Conservation (phyloP, 2,113 vertebrate species). For the Apodemus speciosus region DNA sequence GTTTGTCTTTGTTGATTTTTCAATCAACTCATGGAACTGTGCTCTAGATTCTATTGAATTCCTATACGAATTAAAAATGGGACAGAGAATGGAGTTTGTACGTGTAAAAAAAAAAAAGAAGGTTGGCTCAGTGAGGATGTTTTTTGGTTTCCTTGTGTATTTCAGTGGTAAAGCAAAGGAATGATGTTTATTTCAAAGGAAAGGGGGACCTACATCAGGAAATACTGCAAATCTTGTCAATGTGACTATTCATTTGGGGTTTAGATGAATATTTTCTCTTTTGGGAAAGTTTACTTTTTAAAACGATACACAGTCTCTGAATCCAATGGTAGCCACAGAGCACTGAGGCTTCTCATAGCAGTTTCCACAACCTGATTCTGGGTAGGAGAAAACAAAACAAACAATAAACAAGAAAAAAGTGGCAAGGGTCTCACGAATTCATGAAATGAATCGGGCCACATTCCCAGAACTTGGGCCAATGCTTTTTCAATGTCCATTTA, state of each 20-base stretch:
- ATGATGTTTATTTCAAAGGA: slow-evolving; percentile 25
- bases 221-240: slow-evolving; percentile 32
- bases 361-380: not conserved
- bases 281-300: slow-evolving; percentile 65
- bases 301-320: slow-evolving; percentile 34
- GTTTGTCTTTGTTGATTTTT: slow-evolving; percentile 70
- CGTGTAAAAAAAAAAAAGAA: not conserved
- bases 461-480: slow-evolving; percentile 54
- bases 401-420: not conserved
- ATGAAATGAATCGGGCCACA: not conserved
- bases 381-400: not conserved
- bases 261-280: slow-evolving; percentile 48
- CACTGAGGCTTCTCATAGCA: not conserved
- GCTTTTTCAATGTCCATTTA: not conserved
- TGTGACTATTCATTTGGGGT: slow-evolving; percentile 33
- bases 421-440: slow-evolving; percentile 23
- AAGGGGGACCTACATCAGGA: slow-evolving; percentile 40
- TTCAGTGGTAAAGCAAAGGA: slow-evolving; percentile 33
- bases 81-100: slow-evolving; percentile 30
- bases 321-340: not conserved
- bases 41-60: slow-evolving; percentile 63
- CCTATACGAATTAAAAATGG: slow-evolving; percentile 53
- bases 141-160: slow-evolving; percentile 29
- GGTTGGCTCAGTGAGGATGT: slow-evolving; percentile 13
- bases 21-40: slow-evolving; percentile 51